Evolutionary conservation across 1,140 invertebrate species (phyloP), one percentile per base, ranked within the genome.

Genomic region (Potamilus streckersoni): DNA sequence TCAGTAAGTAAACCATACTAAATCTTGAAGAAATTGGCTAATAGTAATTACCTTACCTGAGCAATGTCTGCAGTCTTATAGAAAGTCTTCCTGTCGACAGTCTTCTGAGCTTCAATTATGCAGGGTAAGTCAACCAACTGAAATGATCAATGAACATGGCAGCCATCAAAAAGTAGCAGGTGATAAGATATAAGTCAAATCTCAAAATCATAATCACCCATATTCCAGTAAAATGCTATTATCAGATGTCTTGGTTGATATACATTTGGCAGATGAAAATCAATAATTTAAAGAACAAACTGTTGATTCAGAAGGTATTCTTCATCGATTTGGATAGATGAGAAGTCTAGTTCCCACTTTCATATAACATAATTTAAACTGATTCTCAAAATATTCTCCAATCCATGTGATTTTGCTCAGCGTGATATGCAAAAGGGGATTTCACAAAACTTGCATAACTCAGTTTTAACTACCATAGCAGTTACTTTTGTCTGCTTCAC

Each of bases 11-110:
- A 49, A 49, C 38, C 2, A 49, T 49, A 49, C 11, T 49, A 49
- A 49, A 8, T 8, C 38, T 49, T 49, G 38, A 49, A 49, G 4
- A 11, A 64, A 64, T 64, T 16, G 19, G 20, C 31, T 23, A 31
- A 63, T 63, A 11, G n/a, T 0, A 20, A 64, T 14, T 64, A 64
- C 60, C 17, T 94, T 84, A 93, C 95, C 92, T 98, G 96, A 87
- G 95, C 96, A 82, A 99, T 94, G 90, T 99, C 97, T 0, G 97
- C 97, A 19, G 96, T 97, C 92, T 99, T 99, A 86, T 99, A 99
- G 83, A 99, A 97, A 85, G 95, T 97, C 90, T 98, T 99, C 73
- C 93, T 94, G 84, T 99, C 97, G 72, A 98, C 97, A 15, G 97
- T 98, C 92, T 99, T 99, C 19, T 96, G 91, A 12, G 95, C 96